Evolutionary conservation across 2,797 vertebrate genomes (phyloP).

Genomic region (Zalophus californianus): DNA sequence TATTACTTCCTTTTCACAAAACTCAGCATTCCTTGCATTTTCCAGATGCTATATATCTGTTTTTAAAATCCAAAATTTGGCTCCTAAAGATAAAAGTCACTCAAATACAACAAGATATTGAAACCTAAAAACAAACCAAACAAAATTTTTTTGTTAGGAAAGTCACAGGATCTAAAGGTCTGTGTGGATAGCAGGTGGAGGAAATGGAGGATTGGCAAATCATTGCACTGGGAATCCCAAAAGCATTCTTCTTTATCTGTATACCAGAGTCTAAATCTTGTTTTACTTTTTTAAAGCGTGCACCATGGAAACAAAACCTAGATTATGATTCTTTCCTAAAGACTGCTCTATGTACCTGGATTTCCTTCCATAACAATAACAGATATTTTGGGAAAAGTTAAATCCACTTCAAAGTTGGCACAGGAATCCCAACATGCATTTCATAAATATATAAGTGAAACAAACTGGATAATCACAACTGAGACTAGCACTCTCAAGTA

Average conservation of each 20-base stretch:
- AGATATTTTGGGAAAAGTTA: constrained; percentile 60
- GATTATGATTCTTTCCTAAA: constrained; percentile 56
- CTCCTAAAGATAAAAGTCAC: constrained; percentile 50
- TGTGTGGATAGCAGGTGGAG: neutral
- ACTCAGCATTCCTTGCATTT: neutral
- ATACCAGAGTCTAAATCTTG: neutral
- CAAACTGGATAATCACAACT: constrained; percentile 51
- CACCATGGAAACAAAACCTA: constrained; percentile 29
- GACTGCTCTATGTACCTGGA: constrained; percentile 6
- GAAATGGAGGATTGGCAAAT: neutral
- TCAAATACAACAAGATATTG: constrained; percentile 39
- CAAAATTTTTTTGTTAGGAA: neutral
- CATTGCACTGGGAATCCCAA: neutral
- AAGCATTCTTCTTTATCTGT: constrained; percentile 1
- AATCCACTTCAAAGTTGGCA: constrained; percentile 68
- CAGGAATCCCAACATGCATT: constrained; percentile 26
- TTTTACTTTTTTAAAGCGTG: constrained; percentile 57
- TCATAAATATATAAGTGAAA: constrained; percentile 28
- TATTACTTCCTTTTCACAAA: neutral
- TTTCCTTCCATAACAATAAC: constrained; percentile 67
- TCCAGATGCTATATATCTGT: neutral
- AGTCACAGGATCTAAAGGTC: neutral
- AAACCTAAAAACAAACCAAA: constrained; percentile 29
- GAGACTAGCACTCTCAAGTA: constrained; percentile 13
- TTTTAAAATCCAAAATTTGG: constrained; percentile 29